phyloP scores from a whole-genome alignment of 2,797 vertebrate species.

The Echiichthys vipera region DNA sequence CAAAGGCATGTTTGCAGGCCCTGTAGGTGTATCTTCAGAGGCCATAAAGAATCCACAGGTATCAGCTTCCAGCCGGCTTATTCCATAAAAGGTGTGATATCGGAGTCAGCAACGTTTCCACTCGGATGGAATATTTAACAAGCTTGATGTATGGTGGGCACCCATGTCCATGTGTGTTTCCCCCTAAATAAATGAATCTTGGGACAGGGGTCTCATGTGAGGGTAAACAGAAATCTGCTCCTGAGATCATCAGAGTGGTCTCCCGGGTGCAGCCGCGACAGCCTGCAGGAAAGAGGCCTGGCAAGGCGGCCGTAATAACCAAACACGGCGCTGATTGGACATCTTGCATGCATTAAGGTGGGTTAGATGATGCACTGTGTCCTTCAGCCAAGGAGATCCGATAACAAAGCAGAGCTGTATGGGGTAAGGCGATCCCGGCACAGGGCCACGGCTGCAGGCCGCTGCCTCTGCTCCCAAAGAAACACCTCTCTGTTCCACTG shows the following conservation, averaged over 20 bases:
- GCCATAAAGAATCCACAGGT: conserved; percentile 48
- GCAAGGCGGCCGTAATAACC: conserved; percentile 55
- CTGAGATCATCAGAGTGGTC: conserved; percentile 61
- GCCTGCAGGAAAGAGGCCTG: conserved; percentile 64
- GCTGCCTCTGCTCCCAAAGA: conserved; percentile 66
- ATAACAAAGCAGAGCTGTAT: conserved; percentile 80
- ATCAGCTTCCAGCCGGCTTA: conserved; percentile 54
- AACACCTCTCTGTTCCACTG: conserved; percentile 75
- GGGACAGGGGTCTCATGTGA: conserved; percentile 38
- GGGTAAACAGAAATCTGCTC: conserved; percentile 48
- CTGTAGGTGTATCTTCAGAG: conserved; percentile 16
- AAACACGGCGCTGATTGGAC: conserved; percentile 77
- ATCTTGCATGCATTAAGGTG: conserved; percentile 82
- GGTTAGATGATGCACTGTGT: conserved; percentile 79
- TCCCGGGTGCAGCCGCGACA: conserved; percentile 31
- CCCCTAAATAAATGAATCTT: conserved; percentile 46
- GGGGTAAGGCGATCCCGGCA: conserved; percentile 75
- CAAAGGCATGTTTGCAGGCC: conserved; percentile 1
- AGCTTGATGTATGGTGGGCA: conserved; percentile 66
- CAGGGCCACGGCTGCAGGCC: conserved; percentile 68
- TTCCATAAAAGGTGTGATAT: conserved; percentile 43
- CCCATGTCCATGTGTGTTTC: conserved; percentile 30
- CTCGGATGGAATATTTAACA: conserved; percentile 59
- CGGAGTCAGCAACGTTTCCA: conserved; percentile 56
- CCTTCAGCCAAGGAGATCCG: conserved; percentile 73